Evolutionary conservation across 2,113 vertebrate genomes (phyloP), one percentile per base, ranked within the genome.

Genomic region (Orycteropus afer): DNA sequence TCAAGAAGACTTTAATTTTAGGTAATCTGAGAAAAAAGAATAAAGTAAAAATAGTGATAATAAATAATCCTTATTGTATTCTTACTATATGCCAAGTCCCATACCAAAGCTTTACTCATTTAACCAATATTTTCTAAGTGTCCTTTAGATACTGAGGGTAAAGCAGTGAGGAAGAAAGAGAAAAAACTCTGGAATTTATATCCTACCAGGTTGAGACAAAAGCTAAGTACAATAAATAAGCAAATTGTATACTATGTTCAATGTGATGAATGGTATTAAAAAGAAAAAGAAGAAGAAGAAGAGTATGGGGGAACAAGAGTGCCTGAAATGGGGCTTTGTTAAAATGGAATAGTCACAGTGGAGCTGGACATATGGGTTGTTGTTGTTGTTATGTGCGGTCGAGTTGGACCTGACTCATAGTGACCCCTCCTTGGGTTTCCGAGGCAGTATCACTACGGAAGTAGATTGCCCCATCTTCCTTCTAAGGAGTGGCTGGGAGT

Each of bases 1-100:
- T 80, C 34, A 77, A 32, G 4, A 87, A 92, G 57, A 89, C 22
- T 13, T 85, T 93, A n/a, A n/a, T 86, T 95, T 89, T 67, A 86
- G 47, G 34, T 47, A 15, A 40, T 37, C 29, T 61, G 55, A 67
- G 32, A 55, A 27, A 71, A 92, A 13, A 4, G 20, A 69, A 14
- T 65, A 40, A 45, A 78, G 25, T 32, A n/a, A 40, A 85, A 34
- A 47, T 13, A 23, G 53, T 53, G 22, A 69, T 51, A 88, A 55
- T 22, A 67, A 51, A 20, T 32, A 45, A 34, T 81, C 14, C 78
- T 34, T 27, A 32, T n/a, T 42, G 18, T 51, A 7, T 53, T 15
- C 32, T 49, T 45, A 15, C 57, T 29, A 23, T 37, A 11, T 32
- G 23, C 65, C 8, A 42, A 42, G 11, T 9, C 6, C 15, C 32